Evolutionary conservation across 2,888 invertebrate genomes (phyloP).

Genomic region (Pandemis heparana): DNA sequence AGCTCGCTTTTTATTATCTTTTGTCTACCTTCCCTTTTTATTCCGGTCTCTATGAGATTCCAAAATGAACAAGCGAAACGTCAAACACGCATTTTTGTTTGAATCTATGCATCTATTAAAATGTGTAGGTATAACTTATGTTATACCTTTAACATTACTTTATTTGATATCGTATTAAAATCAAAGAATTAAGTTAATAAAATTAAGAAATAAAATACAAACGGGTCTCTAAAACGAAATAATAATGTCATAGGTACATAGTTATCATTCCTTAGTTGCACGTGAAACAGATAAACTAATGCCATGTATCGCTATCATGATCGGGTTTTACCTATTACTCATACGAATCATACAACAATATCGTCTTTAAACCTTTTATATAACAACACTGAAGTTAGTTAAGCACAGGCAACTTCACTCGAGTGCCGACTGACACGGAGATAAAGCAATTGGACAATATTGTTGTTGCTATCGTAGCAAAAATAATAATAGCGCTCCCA

Average conservation of each 20-base stretch:
- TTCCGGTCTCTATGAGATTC: background rate
- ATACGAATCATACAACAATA: background rate
- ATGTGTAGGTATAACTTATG: too few species aligned
- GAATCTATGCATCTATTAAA: too few species aligned
- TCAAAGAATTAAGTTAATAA: background rate
- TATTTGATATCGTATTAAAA: too few species aligned
- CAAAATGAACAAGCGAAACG: too few species aligned
- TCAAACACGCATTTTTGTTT: too few species aligned
- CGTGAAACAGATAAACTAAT: background rate
- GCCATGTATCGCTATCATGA: background rate
- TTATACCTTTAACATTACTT: too few species aligned
- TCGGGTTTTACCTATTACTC: background rate
- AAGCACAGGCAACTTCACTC: slow-evolving; percentile 5
- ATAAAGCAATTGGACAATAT: background rate
- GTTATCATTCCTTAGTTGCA: background rate
- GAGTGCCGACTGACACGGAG: slow-evolving; percentile 1
- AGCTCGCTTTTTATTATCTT: background rate
- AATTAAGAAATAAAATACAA: background rate
- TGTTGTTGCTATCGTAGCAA: background rate
- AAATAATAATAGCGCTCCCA: too few species aligned
- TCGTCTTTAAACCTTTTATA: background rate
- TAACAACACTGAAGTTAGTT: slow-evolving; percentile 14
- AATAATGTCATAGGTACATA: background rate
- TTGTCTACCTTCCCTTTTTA: background rate
- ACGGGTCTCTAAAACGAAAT: background rate